A percentile compares a stretch with the other conserved stretches of the same genome.
Conservation (phyloP, 2,888 invertebrate genomes). For the Ptilodon capucinus region DNA sequence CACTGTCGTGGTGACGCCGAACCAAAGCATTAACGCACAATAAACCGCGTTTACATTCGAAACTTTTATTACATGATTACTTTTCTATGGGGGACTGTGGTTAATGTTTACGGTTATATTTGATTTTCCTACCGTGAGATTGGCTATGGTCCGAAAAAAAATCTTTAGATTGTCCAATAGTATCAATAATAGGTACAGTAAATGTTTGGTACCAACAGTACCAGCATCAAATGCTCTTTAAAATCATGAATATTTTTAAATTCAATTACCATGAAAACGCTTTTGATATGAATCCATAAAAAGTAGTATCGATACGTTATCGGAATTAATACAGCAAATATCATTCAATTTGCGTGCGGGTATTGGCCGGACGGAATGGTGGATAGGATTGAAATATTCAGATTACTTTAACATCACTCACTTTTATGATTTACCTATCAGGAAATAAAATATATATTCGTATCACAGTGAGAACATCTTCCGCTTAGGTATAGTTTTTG, state of each 20-base stretch:
- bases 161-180: neutral
- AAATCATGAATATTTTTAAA: neutral
- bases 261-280: neutral
- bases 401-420: conserved; percentile 15
- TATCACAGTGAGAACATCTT: too few relatives aligned
- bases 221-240: too few relatives aligned
- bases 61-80: conserved; percentile 21
- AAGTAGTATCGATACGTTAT: conserved; percentile 24
- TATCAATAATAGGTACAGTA: too few relatives aligned
- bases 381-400: conserved; percentile 28
- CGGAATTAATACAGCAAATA: conserved; percentile 30
- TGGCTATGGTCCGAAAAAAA: too few relatives aligned
- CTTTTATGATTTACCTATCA: too few relatives aligned
- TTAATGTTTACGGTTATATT: too few relatives aligned
- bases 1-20: conserved; percentile 38
- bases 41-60: conserved; percentile 28
- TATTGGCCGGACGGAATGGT: conserved; percentile 14
- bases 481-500: too few relatives aligned
- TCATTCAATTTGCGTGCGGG: conserved; percentile 27
- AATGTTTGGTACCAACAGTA: too few relatives aligned
- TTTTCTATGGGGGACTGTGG: neutral
- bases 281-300: neutral
- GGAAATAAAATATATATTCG: too few relatives aligned
- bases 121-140: too few relatives aligned
- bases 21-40: conserved; percentile 38